A percentile compares a stretch with the other conserved stretches of the same genome.
phyloP scores from a whole-genome alignment of 2,797 vertebrate species.

The Oophaga sylvatica region DNA sequence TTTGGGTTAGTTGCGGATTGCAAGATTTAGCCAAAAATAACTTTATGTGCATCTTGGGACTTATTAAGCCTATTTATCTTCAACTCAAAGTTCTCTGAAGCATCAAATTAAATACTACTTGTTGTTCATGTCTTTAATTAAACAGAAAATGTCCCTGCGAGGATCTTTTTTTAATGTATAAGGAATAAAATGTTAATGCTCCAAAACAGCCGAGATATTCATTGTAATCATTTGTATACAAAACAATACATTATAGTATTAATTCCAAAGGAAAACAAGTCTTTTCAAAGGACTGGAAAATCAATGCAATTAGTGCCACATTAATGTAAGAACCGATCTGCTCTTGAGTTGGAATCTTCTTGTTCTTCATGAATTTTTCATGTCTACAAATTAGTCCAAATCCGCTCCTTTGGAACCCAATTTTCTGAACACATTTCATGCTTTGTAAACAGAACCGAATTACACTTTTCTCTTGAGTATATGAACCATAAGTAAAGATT shows the following conservation, averaged over 20 bases:
- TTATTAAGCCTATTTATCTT: constrained; percentile 57
- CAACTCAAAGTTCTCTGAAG: constrained; percentile 54
- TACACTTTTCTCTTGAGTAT: not conserved
- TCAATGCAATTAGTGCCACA: not conserved
- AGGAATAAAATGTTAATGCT: constrained; percentile 9
- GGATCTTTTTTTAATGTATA: constrained; percentile 22
- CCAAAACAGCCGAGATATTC: constrained; percentile 13
- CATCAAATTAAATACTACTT: constrained; percentile 57
- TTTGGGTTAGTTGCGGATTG: constrained; percentile 36
- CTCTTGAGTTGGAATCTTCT: not conserved
- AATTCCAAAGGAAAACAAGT: constrained; percentile 5
- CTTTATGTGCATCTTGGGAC: constrained; percentile 42
- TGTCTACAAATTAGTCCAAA: not conserved
- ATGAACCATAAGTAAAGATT: not conserved
- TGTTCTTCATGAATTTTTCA: constrained; percentile 14
- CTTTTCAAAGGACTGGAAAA: not conserved
- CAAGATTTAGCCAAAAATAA: constrained; percentile 43
- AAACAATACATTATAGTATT: not conserved
- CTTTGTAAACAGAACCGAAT: not conserved
- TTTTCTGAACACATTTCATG: not conserved
- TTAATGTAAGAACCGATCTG: not conserved
- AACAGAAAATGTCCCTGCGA: constrained; percentile 41
- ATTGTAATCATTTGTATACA: constrained; percentile 11
- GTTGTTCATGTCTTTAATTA: constrained; percentile 54
- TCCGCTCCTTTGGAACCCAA: not conserved